Conservation (phyloP, 2,113 vertebrate genomes). For the Vidua macroura region DNA sequence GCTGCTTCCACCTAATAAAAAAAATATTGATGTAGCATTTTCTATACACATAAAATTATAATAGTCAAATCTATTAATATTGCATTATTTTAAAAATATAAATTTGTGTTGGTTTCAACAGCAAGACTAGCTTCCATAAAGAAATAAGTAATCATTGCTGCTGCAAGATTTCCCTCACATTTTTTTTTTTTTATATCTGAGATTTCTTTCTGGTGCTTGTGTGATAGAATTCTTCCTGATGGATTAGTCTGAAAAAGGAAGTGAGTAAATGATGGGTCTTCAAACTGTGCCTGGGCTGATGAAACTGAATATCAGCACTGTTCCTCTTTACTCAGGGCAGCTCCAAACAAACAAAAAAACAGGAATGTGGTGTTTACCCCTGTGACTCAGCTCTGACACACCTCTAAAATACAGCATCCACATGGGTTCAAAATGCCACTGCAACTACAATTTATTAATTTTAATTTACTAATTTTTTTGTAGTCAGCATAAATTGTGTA, state of each 20-base stretch:
- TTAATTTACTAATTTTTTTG: neutral
- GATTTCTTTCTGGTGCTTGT: neutral
- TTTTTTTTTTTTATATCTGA: neutral
- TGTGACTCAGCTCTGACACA: neutral
- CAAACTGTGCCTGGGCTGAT: neutral
- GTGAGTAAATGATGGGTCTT: neutral
- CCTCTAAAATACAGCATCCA: neutral
- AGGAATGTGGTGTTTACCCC: rapidly evolving
- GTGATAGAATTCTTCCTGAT: neutral
- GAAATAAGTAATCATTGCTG: neutral
- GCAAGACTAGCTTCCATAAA: neutral
- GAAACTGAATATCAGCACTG: neutral
- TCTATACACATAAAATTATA: neutral
- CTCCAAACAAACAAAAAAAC: neutral
- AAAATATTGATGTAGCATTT: neutral
- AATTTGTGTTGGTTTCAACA: neutral
- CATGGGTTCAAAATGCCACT: neutral
- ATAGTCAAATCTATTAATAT: neutral
- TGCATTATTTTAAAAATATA: neutral
- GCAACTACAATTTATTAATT: neutral
- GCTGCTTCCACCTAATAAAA: neutral
- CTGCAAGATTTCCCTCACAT: neutral
- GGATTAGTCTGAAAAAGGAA: neutral
- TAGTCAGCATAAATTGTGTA: neutral
- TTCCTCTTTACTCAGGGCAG: neutral